Conservation (phyloP, 2,113 vertebrate species). For the Elgaria multicarinata region DNA sequence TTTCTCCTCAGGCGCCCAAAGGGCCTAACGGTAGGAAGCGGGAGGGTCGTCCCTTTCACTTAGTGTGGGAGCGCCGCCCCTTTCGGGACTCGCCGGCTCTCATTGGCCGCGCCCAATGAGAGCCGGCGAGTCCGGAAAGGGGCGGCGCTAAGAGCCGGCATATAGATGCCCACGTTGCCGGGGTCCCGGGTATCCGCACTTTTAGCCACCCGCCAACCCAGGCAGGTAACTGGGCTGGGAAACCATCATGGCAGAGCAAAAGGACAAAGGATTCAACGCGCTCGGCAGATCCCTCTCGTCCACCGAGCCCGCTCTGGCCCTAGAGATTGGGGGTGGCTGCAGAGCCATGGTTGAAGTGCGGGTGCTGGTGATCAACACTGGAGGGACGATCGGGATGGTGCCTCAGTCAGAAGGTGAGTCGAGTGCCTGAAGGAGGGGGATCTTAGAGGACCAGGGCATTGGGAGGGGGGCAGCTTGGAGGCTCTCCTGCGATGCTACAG, state of each 20-base stretch:
- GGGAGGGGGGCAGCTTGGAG: background rate
- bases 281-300: background rate
- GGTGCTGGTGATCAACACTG: constrained; percentile 92
- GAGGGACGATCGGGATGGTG: constrained; percentile 94
- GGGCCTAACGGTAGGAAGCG: background rate
- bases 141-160: background rate
- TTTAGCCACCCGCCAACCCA: background rate
- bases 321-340: background rate
- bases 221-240: background rate
- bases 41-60: background rate
- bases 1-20: background rate
- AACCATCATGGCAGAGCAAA: background rate
- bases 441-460: too few relatives aligned
- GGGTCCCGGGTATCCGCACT: background rate
- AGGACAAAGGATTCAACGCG: background rate
- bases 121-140: background rate
- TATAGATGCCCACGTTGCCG: background rate
- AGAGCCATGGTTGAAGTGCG: constrained; percentile 52
- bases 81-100: too few relatives aligned
- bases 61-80: too few relatives aligned
- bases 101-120: constrained; percentile 5
- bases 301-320: background rate
- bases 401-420: constrained; percentile 82
- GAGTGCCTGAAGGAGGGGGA: too few relatives aligned
- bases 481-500: background rate